A percentile compares a stretch with the other conserved stretches of the same genome.
phyloP scores from a whole-genome alignment of 2,113 vertebrate genomes.

The Chrysemys picta region DNA sequence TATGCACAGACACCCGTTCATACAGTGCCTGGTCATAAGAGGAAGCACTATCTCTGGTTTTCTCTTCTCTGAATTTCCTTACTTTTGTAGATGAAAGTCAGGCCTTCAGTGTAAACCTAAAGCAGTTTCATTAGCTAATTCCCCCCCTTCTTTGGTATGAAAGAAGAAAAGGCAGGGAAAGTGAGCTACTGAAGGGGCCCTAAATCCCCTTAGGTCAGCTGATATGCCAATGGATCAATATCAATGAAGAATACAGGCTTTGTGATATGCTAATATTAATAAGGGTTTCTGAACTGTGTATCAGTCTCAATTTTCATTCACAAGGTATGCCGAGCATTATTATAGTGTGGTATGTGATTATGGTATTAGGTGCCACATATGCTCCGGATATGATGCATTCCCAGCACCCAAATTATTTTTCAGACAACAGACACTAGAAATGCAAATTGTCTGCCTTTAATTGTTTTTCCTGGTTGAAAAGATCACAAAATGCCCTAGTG shows the following conservation, averaged over 20 bases:
- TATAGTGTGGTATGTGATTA: slow-evolving; percentile 14
- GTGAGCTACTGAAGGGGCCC: not conserved
- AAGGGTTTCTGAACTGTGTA: not conserved
- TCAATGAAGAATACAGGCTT: not conserved
- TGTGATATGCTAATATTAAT: not conserved
- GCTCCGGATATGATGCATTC: not conserved
- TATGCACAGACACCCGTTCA: slow-evolving; percentile 62
- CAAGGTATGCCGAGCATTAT: not conserved
- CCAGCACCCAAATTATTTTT: not conserved
- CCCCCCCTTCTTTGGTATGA: not conserved
- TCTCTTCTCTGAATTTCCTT: slow-evolving; percentile 49
- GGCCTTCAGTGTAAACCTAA: slow-evolving; percentile 48
- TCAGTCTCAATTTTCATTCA: not conserved
- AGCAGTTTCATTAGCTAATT: not conserved
- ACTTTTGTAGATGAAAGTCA: slow-evolving; percentile 49
- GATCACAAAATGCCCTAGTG: slow-evolving; percentile 13
- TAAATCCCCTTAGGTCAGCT: not conserved
- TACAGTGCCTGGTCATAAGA: slow-evolving; percentile 71
- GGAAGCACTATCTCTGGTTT: slow-evolving; percentile 65
- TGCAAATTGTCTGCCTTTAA: not conserved
- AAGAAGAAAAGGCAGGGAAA: not conserved
- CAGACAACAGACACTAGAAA: slow-evolving; percentile 34
- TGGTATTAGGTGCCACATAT: not conserved
- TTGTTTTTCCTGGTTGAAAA: not conserved
- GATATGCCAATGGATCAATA: not conserved